Conservation (phyloP, 2,797 vertebrate genomes). For the Neosilurus mollespiculum region DNA sequence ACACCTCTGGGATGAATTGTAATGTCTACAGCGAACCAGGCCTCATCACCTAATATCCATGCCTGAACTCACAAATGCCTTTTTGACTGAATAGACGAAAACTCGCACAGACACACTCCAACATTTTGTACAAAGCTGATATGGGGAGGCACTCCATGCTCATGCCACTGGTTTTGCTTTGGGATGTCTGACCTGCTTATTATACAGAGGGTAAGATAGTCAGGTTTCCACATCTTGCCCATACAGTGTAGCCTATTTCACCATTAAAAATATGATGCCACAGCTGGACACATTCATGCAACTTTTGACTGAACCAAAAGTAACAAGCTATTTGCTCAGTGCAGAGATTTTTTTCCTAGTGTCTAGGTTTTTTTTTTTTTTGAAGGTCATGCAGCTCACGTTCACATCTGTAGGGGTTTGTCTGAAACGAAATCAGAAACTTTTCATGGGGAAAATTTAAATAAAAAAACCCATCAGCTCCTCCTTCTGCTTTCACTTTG, state of each 20-base stretch:
- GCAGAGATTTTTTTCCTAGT: not conserved
- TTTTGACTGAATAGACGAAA: not conserved
- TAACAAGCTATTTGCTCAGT: not conserved
- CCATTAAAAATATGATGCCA: not conserved
- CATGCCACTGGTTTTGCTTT: not conserved
- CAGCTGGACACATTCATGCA: not conserved
- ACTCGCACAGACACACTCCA: not conserved
- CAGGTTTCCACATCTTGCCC: not conserved
- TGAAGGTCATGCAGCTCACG: slow-evolving; percentile 35
- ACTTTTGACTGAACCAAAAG: not conserved
- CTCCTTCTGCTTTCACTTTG: slow-evolving; percentile 72
- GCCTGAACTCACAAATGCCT: not conserved
- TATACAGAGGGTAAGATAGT: not conserved
- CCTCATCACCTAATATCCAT: not conserved
- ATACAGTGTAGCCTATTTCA: not conserved
- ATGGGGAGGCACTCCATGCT: not conserved
- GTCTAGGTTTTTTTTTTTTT: not conserved
- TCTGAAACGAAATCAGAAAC: slow-evolving; percentile 80
- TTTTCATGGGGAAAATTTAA: slow-evolving; percentile 51
- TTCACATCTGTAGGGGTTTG: slow-evolving; percentile 68
- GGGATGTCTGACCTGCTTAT: not conserved
- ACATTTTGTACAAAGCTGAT: not conserved
- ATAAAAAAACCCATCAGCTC: slow-evolving; percentile 71
- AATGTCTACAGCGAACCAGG: not conserved
- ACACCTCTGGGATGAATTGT: not conserved